These are phyloP conservation scores for Limnothrissa miodon DNA, from an alignment of 2,113 vertebrate species.

Conservation along the genomic window DNA sequence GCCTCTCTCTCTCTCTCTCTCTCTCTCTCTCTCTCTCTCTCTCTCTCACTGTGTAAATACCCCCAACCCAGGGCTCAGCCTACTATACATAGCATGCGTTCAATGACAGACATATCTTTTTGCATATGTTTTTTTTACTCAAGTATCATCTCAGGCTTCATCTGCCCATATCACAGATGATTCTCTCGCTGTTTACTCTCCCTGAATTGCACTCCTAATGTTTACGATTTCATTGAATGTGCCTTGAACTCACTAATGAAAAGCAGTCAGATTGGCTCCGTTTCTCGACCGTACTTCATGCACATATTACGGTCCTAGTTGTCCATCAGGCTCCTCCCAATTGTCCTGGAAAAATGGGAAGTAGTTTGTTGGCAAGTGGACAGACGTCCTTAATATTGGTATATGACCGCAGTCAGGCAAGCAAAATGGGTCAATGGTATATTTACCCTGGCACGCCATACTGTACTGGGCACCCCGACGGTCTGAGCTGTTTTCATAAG, in stretches of 20 bases:
- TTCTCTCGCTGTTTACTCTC: conserved; percentile 61
- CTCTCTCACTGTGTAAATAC: background rate
- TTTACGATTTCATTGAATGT: background rate
- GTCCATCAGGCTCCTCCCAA: background rate
- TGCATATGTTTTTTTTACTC: conserved; percentile 63
- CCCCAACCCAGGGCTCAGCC: conserved; percentile 45
- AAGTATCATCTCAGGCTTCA: conserved; percentile 65
- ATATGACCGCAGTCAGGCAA: background rate
- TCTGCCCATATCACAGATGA: conserved; percentile 60
- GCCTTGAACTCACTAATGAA: background rate
- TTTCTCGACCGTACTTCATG: background rate
- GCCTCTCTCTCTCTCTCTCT: conserved; percentile 12
- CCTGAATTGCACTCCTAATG: background rate
- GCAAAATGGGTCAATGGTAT: conserved; percentile 18
- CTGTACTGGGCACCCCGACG: background rate
- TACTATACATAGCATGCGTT: conserved; percentile 69
- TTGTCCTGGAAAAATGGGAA: conserved; percentile 3
- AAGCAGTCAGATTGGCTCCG: background rate
- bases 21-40: conserved; percentile 9
- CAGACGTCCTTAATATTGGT: background rate
- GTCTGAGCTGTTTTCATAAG: conserved; percentile 23
- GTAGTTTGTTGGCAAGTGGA: conserved; percentile 6
- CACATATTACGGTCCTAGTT: background rate
- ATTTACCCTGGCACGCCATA: conserved; percentile 33
- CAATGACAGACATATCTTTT: conserved; percentile 60